Evolutionary conservation across 2,113 vertebrate species (phyloP).

Genomic region (Eudyptes chrysolophus): DNA sequence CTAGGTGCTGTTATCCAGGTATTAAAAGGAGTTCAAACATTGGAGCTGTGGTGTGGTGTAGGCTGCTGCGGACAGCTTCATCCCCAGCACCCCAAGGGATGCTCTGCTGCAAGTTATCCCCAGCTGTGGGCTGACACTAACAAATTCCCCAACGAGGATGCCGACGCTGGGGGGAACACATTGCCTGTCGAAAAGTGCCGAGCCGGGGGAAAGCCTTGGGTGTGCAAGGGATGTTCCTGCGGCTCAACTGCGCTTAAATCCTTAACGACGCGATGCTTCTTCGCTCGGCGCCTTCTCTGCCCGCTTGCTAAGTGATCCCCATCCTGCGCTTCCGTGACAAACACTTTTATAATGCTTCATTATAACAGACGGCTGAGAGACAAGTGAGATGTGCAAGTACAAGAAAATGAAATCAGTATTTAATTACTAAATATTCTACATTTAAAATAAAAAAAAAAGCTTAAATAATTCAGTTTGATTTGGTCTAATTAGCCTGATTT

Average conservation of each 20-base stretch:
- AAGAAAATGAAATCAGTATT: constrained; percentile 75
- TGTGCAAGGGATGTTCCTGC: fast-evolving
- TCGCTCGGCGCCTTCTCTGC: neutral
- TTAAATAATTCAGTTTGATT: constrained; percentile 88
- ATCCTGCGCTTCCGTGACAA: neutral
- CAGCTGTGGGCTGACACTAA: fast-evolving
- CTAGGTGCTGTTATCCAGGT: neutral
- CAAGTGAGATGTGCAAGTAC: constrained; percentile 43
- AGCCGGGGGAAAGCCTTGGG: neutral
- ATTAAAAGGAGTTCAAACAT: too few relatives aligned
- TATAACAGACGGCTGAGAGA: neutral
- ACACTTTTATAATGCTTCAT: constrained; percentile 25
- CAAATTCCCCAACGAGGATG: fast-evolving
- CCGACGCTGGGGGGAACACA: fast-evolving
- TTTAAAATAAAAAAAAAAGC: constrained; percentile 78
- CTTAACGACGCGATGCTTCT: fast-evolving
- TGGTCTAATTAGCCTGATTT: constrained; percentile 86
- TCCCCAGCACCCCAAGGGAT: neutral
- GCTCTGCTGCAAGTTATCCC: neutral
- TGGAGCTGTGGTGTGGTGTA: fast-evolving
- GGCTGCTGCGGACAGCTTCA: neutral
- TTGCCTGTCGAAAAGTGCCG: too few relatives aligned
- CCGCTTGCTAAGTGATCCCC: neutral
- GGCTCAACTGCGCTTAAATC: neutral
- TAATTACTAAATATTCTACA: constrained; percentile 80